These are phyloP conservation scores for Amaurobius ferox DNA, from an alignment of 2,888 invertebrate genomes.

Conservation along the genomic window DNA sequence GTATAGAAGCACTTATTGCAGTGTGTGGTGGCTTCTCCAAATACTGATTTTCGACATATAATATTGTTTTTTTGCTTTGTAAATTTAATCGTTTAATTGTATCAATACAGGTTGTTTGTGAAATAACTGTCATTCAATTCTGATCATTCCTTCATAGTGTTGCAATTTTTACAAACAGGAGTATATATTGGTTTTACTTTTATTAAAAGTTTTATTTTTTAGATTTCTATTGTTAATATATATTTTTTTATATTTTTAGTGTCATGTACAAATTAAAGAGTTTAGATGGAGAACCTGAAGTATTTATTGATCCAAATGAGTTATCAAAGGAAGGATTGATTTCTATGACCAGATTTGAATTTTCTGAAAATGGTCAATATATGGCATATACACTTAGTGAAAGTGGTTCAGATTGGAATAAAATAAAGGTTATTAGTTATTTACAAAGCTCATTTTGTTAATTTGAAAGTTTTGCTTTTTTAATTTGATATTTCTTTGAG, in stretches of 20 bases:
- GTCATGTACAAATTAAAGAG: constrained; percentile 92
- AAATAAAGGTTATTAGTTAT: constrained; percentile 81
- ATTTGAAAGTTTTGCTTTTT: too few relatives aligned
- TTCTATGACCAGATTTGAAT: constrained; percentile 83
- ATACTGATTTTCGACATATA: too few relatives aligned
- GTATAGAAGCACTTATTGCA: too few relatives aligned
- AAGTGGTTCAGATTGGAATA: constrained; percentile 97
- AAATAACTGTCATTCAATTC: too few relatives aligned
- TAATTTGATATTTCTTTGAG: too few relatives aligned
- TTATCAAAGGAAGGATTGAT: constrained; percentile 87
- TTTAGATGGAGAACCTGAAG: constrained; percentile 85
- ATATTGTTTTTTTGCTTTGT: too few relatives aligned
- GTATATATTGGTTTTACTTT: neutral
- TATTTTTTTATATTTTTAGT: constrained; percentile 80
- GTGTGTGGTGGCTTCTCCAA: too few relatives aligned
- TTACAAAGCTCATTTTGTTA: too few relatives aligned
- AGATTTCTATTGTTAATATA: neutral
- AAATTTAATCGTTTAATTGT: too few relatives aligned
- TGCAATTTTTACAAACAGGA: too few relatives aligned
- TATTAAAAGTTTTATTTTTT: neutral
- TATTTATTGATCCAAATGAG: constrained; percentile 96
- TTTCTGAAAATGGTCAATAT: constrained; percentile 92
- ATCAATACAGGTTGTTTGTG: too few relatives aligned
- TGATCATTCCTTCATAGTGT: too few relatives aligned
- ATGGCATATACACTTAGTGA: constrained; percentile 94